phyloP scores from a whole-genome alignment of 2,113 vertebrate species.

The Colinus virginianus region DNA sequence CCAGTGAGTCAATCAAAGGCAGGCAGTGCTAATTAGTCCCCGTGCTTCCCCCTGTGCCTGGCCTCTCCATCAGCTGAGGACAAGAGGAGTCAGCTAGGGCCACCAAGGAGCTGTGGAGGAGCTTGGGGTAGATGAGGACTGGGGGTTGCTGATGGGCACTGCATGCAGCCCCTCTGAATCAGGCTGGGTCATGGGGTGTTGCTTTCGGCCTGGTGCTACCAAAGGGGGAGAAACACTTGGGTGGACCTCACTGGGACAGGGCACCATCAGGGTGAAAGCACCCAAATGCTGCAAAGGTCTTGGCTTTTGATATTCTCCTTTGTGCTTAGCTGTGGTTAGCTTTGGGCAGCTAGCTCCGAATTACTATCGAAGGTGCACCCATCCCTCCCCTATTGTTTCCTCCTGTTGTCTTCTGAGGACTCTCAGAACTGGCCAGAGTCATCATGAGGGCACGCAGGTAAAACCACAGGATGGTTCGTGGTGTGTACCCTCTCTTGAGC shows the following conservation, averaged over 20 bases:
- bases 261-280: neutral
- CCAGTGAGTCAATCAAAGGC: neutral
- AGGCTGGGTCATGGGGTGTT: neutral
- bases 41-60: neutral
- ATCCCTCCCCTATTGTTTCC: neutral
- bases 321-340: neutral
- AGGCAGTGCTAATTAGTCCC: neutral
- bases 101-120: neutral
- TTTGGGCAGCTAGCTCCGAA: neutral
- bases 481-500: too few species aligned
- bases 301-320: neutral
- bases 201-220: neutral
- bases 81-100: neutral
- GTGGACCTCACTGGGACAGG: too few species aligned
- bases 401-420: neutral
- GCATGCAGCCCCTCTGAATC: neutral
- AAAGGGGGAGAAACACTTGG: too few species aligned
- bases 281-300: neutral
- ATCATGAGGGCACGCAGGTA: neutral
- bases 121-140: neutral
- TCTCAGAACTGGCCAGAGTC: neutral
- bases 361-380: rapidly evolving
- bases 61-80: neutral
- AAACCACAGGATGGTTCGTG: too few species aligned
- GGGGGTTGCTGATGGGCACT: neutral